These are phyloP conservation scores for Heliconius himera DNA, from an alignment of 1,140 invertebrate genomes.

Conservation along the genomic window DNA sequence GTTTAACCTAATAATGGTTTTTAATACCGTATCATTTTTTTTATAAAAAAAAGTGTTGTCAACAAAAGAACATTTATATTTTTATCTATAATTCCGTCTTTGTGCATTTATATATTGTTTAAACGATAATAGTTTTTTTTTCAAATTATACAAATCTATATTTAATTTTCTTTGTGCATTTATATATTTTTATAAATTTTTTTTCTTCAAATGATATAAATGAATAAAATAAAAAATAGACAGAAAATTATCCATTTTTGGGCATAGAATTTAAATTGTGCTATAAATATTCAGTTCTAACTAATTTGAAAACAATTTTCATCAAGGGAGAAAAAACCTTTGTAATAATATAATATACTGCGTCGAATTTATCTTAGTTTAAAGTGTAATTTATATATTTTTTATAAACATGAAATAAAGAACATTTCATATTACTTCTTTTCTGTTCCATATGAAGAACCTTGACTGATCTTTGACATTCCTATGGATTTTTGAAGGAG, in stretches of 20 bases:
- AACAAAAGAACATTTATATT: background rate
- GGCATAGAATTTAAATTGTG: background rate
- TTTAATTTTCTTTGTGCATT: background rate
- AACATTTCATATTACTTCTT: constrained; percentile 57
- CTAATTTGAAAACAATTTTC: constrained; percentile 3
- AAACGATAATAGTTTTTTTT: background rate
- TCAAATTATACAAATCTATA: no score
- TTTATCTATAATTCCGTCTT: background rate
- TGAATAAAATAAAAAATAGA: background rate
- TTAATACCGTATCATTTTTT: background rate
- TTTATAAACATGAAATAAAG: background rate
- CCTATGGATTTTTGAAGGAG: constrained; percentile 90
- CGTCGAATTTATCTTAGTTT: background rate
- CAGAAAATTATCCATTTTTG: background rate
- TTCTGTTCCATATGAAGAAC: constrained; percentile 89
- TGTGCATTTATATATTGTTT: background rate
- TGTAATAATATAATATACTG: background rate
- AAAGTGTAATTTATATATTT: background rate
- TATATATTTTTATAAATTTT: background rate
- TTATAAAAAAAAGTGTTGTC: background rate
- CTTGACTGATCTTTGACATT: constrained; percentile 92
- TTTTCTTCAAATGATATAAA: background rate
- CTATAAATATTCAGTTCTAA: background rate
- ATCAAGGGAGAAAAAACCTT: background rate
- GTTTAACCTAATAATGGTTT: constrained; percentile 1